Evolutionary conservation across 1,140 invertebrate genomes (phyloP).

Genomic region (Heliconius melpomene): DNA sequence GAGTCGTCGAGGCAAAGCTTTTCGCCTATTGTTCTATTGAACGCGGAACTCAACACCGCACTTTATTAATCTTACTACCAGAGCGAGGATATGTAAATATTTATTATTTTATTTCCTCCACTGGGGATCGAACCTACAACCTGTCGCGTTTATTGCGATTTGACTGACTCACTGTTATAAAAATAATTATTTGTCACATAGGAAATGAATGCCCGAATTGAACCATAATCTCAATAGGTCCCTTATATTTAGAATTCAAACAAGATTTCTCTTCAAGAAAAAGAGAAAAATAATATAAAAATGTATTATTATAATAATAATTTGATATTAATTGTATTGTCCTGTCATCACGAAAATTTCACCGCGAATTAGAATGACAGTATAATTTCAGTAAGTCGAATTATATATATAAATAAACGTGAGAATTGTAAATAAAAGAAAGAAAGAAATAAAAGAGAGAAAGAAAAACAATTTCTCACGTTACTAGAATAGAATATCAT

Average conservation of each 20-base stretch:
- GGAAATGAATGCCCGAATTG: no score
- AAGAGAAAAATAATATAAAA: background rate
- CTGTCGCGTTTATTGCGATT: rapidly evolving
- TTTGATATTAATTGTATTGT: conserved; percentile 1
- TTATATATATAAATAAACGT: conserved; percentile 4
- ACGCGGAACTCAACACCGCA: no score
- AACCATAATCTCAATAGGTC: background rate
- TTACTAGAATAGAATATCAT: conserved; percentile 31
- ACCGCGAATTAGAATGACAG: background rate
- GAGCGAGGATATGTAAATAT: no score
- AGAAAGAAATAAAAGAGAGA: conserved; percentile 35
- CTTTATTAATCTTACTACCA: no score
- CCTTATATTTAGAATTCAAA: background rate
- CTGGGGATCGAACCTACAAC: no score
- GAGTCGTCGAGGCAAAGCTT: no score
- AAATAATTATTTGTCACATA: no score
- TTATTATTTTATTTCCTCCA: no score
- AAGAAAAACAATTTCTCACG: conserved; percentile 48
- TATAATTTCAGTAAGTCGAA: background rate
- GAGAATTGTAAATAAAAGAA: conserved; percentile 41
- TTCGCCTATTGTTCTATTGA: no score
- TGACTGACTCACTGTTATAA: background rate
- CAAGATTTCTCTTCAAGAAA: background rate
- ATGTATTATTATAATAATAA: background rate
- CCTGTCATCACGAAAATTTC: background rate